A percentile compares a stretch with the other conserved stretches of the same genome.
Evolutionary conservation across 2,888 invertebrate species (phyloP).

Genomic region (Eledona agricola): DNA sequence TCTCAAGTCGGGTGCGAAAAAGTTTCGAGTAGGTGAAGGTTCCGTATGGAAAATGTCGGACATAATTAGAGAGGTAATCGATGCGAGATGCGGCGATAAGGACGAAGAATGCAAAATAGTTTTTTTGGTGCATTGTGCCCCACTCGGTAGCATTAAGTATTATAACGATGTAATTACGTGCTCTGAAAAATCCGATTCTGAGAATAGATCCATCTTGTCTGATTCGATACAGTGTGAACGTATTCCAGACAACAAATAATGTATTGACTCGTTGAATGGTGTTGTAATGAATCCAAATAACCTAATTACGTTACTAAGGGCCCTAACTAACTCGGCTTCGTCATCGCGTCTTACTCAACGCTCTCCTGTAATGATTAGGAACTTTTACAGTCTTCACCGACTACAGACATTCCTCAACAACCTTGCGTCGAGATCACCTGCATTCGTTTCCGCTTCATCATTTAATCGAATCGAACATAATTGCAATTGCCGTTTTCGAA

Average conservation of each 20-base stretch:
- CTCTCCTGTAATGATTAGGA: conserved; percentile 40
- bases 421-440: conserved; percentile 2
- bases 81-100: too few relatives aligned
- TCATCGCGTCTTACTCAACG: conserved; percentile 41
- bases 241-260: conserved; percentile 38
- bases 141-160: not conserved
- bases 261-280: conserved; percentile 43
- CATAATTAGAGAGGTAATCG: too few relatives aligned
- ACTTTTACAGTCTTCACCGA: conserved; percentile 21
- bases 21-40: conserved; percentile 22
- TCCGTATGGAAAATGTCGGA: conserved; percentile 12
- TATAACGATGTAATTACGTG: conserved; percentile 5
- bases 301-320: conserved; percentile 42
- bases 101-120: too few relatives aligned
- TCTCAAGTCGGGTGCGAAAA: conserved; percentile 11
- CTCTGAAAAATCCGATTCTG: not conserved
- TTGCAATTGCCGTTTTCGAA: too few relatives aligned
- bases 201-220: not conserved
- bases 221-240: conserved; percentile 29
- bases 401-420: conserved; percentile 10
- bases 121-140: too few relatives aligned
- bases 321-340: conserved; percentile 41
- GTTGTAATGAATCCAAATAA: conserved; percentile 47
- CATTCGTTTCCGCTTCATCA: not conserved
- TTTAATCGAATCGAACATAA: too few relatives aligned